Evolutionary conservation across 2,888 invertebrate species (phyloP), one percentile per base, ranked within the genome.

Genomic region (Papilio elwesi): DNA sequence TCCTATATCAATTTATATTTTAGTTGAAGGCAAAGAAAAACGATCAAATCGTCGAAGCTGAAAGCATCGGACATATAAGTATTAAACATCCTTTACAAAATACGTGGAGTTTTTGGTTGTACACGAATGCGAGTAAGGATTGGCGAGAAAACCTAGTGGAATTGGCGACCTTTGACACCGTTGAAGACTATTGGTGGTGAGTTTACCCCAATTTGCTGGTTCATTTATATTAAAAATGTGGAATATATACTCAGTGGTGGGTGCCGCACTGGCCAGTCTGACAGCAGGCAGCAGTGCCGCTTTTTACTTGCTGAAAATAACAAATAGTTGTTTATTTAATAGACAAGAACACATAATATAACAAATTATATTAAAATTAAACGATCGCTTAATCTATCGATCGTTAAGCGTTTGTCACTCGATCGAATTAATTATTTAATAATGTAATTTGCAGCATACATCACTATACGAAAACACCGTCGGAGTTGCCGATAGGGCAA

Each of bases 121-220:
- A 96, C 86, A 98, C 98, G 84, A 97, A 96, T 51, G 78, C 81
- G 80, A 96, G 96, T 82, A 95, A 94, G 80, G 96, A 96, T 82
- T 99, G 99, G 99, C 96, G 97, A 83, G 96, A 98, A 68, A 98
- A 98, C 90, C 96, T 97, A 81, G 96, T 97, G 78, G 96, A 98
- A 87, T 96, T 99, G 68, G 97, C 97, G 57, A 96, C 96, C 70
- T 98, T 99, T 87, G 95, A 97, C 83, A 98, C 98, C 1, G 98
- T 98, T 13, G 99, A 99, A 94, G 99, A 99, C 90, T 99, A 98
- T 90, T 99, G 99, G 99, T 98, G 98, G 97, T 98, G 90, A 91
- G 82, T 71, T 10, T 53, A 49, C 13, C 26, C 52, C 67, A 59
- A 55, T 68, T 63, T 11, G 8, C 10, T 53, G n/a, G n/a, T 8